Base-by-base conservation (phyloP, 2,888 invertebrate species). In the Torymus texanus region DNA sequence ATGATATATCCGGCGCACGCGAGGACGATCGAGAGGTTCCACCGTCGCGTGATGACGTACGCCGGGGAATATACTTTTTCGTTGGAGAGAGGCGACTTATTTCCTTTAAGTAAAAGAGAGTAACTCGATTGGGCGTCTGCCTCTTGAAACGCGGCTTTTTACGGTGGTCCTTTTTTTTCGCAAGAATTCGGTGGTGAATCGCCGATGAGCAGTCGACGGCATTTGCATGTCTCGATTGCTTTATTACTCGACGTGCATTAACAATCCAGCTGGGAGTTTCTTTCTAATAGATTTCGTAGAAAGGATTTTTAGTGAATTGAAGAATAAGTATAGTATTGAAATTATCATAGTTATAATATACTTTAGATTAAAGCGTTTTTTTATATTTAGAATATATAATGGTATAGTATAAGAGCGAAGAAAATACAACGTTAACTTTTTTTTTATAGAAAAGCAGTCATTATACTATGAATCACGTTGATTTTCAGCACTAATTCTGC, bases 141-240 rank as follows among this genome's bases (percentile, higher is more conserved):
- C 16, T 67, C 2, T 11, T 18, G 18, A 24, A 53, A 41, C 41
- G 5, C 41, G n/a, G 41, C 41, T 53, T 12, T 53, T 68, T 68
- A 41, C 41, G n/a, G 8, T 2, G 14, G 62, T 14, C 24, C 58
- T 50, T 29, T 12, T 41, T 21, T 62, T 62, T 61, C 53, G n/a
- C 18, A 18, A 41, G 41, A 63, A 72, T 62, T 55, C 53, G 12
- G 51, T 41, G 55, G 51, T 41, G 29, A 70, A 58, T 58, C 56
- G 50, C 0, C 70, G 56, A 63, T 16, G 41, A 51, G 16, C 18
- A 12, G 8, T 14, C 41, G 41, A 8, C 41, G 5, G 8, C 16
- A 66, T 65, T 72, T 78, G 66, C 72, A 72, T 72, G 50, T 59
- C 56, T 66, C 72, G 58, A 78, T 78, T 72, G 21, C 55, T 78